Evolutionary conservation across 2,888 invertebrate genomes (phyloP).

Genomic region (Serripes groenlandicus): DNA sequence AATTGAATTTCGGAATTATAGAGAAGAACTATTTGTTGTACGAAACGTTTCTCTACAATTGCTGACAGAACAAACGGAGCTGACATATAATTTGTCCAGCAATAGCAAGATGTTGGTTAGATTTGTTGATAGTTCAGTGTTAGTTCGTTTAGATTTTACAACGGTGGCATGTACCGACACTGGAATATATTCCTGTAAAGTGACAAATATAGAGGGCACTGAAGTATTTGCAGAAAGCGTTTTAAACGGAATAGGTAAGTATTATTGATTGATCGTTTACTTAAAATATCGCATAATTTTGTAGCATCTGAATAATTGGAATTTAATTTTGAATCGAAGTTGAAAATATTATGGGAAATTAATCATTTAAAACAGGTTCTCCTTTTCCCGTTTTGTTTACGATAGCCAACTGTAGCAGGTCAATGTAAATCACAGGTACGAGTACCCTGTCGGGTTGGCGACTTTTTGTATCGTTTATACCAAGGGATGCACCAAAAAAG

Average conservation of each 20-base stretch:
- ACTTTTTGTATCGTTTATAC: too few relatives aligned
- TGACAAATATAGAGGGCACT: not conserved
- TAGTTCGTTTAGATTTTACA: not conserved
- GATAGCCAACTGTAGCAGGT: too few relatives aligned
- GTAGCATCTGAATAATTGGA: too few relatives aligned
- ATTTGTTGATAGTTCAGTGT: not conserved
- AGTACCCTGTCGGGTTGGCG: too few relatives aligned
- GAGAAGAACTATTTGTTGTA: not conserved
- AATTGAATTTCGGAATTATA: not conserved
- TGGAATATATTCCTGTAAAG: slow-evolving; percentile 9
- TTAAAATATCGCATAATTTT: too few relatives aligned
- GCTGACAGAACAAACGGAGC: not conserved
- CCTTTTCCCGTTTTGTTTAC: too few relatives aligned
- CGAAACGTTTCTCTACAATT: not conserved
- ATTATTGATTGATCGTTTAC: too few relatives aligned
- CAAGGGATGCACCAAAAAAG: too few relatives aligned
- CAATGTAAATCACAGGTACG: too few relatives aligned
- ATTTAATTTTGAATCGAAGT: too few relatives aligned
- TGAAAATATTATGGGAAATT: too few relatives aligned
- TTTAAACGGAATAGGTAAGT: slow-evolving; percentile 8
- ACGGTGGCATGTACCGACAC: not conserved
- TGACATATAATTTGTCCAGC: not conserved
- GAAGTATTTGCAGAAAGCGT: not conserved
- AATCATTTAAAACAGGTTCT: too few relatives aligned
- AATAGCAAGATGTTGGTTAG: not conserved